phyloP scores from a whole-genome alignment of 2,113 vertebrate species.

The Pachyramphus minor region DNA sequence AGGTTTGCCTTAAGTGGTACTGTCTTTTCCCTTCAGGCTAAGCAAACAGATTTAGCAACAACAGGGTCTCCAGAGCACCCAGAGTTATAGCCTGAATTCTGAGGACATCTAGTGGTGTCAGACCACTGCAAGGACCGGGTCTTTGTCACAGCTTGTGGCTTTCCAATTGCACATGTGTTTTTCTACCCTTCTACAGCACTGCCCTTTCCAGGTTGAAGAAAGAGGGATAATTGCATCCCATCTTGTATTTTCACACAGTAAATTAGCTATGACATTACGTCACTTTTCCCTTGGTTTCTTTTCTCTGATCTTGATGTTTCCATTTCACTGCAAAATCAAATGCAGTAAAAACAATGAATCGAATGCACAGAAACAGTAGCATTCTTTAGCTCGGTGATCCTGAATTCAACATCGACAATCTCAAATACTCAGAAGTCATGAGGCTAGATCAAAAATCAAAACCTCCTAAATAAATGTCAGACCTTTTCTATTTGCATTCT shows the following conservation, averaged over 20 bases:
- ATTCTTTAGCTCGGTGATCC: neutral
- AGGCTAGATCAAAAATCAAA: neutral
- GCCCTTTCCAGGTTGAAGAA: neutral
- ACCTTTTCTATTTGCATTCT: neutral
- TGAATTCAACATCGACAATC: neutral
- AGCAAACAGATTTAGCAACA: neutral
- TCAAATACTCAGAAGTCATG: neutral
- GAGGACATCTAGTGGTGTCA: slow-evolving; percentile 49
- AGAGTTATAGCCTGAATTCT: neutral
- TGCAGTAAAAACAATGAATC: neutral
- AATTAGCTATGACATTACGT: neutral
- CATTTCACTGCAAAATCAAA: neutral
- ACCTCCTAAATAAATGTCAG: neutral
- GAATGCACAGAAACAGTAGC: neutral
- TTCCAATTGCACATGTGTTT: neutral
- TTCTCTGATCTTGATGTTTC: neutral
- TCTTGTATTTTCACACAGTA: neutral
- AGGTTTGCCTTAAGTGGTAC: neutral
- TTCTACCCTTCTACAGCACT: neutral
- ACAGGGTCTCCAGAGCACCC: neutral
- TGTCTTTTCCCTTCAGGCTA: neutral
- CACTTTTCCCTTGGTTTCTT: neutral
- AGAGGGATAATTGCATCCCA: neutral
- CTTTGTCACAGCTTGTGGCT: neutral
- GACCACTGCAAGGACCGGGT: neutral